Evolutionary conservation across 2,888 invertebrate species (phyloP), one percentile per base, ranked within the genome.

Genomic region (Coecobrya sp.): DNA sequence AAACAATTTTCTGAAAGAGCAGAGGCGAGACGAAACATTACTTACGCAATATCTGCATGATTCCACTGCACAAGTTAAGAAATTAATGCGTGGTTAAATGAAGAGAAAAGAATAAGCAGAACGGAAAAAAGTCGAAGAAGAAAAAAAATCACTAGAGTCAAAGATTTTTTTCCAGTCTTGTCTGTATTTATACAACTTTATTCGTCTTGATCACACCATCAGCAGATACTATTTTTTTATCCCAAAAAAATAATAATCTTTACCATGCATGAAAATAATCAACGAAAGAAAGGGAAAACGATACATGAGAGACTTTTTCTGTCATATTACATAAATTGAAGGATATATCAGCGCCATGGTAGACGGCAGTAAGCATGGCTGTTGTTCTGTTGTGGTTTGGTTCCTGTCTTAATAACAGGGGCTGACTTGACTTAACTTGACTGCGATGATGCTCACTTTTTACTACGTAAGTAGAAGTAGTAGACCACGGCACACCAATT

Each of bases 261-360:
- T 89, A 87, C 91, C 92, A 93, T 93, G 94, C 94, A 93, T 94
- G 93, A 93, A 90, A 94, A 94, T 94, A 93, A 94, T 94, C 93
- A 94, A 90, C 85, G 82, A 82, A 76, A 76, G 42, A 42, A 90
- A 92, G 91, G 87, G 92, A 62, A 76, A 59, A 81, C 55, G 11
- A 10, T 49, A 59, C n/a, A n/a, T 73, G 27, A 62, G 86, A 55
- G 45, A 19, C 76, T 73, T 73, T 52, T 76, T 30, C 25, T 73
- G 76, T 87, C 76, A 76, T 76, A 55, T 87, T 76, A 76, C 42
- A 59, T 70, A 76, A 76, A n/a, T 49, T 52, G n/a, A 59, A 13
- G 86, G 30, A 86, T 70, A 86, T 59, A 82, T 82, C 30, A 82
- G 30, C n/a, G 1, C 4, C 36, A 30, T 45, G 27, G 25, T 27